Percentiles rank a stretch among this genome's conserved stretches.
phyloP scores from a whole-genome alignment of 2,888 invertebrate species.

The Apotomis betuletana region DNA sequence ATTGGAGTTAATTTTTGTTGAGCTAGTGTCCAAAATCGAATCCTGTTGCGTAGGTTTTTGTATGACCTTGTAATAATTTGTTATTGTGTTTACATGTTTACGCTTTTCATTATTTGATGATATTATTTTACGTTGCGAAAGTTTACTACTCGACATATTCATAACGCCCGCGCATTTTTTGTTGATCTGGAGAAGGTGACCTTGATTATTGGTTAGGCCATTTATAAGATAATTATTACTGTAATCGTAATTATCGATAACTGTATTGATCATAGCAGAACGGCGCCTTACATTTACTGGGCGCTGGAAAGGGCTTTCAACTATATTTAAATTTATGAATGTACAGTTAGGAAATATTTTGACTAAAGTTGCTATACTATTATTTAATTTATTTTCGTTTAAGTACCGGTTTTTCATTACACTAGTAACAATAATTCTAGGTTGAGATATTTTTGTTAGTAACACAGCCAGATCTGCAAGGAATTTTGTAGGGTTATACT shows the following conservation, averaged over 20 bases:
- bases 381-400: slow-evolving; percentile 8
- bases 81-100: too few relatives aligned
- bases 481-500: slow-evolving; percentile 17
- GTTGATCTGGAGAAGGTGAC: too few relatives aligned
- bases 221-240: neutral
- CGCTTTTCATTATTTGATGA: too few relatives aligned
- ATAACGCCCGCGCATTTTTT: too few relatives aligned
- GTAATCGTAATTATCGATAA: slow-evolving; percentile 5
- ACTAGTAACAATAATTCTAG: slow-evolving; percentile 4
- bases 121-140: too few relatives aligned
- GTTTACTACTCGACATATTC: too few relatives aligned
- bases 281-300: neutral
- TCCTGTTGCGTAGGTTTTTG: too few relatives aligned
- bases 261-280: neutral
- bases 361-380: neutral
- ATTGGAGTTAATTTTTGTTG: too few relatives aligned
- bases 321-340: neutral
- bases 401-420: slow-evolving; percentile 1
- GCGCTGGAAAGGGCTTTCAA: neutral
- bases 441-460: slow-evolving; percentile 5
- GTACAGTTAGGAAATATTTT: slow-evolving; percentile 7
- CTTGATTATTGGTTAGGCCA: neutral
- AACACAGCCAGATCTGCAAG: slow-evolving; percentile 10
- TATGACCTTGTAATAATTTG: too few relatives aligned
- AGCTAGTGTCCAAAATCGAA: too few relatives aligned